Percentiles rank a stretch among this genome's conserved stretches.
phyloP scores from a whole-genome alignment of 2,797 vertebrate genomes.

The Anguilla anguilla region DNA sequence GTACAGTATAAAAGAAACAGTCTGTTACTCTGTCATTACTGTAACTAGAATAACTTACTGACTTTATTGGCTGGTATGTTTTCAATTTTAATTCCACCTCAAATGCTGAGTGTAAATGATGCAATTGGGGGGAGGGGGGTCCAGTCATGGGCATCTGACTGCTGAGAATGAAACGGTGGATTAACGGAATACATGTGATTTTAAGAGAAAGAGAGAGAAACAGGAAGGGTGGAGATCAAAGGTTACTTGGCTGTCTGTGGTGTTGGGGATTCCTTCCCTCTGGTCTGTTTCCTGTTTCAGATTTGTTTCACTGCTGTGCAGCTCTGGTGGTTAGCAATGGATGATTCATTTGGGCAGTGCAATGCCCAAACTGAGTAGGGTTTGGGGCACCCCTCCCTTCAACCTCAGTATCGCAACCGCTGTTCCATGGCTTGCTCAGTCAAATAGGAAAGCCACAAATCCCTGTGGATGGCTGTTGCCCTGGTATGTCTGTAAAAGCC shows the following conservation, averaged over 20 bases:
- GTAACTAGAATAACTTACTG: neutral
- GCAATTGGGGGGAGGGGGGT: neutral
- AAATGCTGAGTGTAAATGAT: neutral
- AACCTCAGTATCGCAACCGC: neutral
- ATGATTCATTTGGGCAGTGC: neutral
- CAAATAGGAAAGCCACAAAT: neutral
- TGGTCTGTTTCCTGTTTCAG: neutral
- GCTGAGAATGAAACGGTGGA: neutral
- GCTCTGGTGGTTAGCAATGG: neutral
- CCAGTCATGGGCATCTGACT: neutral
- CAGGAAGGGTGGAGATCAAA: neutral
- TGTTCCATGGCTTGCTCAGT: neutral
- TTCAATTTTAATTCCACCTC: neutral
- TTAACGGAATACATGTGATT: neutral
- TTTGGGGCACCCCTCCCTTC: neutral
- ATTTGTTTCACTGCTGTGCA: neutral
- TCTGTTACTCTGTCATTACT: neutral
- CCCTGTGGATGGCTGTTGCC: slow-evolving; percentile 37
- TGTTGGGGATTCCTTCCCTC: slow-evolving; percentile 25
- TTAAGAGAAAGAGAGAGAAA: neutral
- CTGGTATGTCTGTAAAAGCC: slow-evolving; percentile 31
- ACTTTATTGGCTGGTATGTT: neutral
- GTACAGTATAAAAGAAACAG: neutral
- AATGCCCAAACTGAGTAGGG: neutral
- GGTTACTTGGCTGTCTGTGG: slow-evolving; percentile 13